Evolutionary conservation across 1,140 invertebrate genomes (phyloP), one percentile per base, ranked within the genome.

Genomic region (Lepidurus packardi): DNA sequence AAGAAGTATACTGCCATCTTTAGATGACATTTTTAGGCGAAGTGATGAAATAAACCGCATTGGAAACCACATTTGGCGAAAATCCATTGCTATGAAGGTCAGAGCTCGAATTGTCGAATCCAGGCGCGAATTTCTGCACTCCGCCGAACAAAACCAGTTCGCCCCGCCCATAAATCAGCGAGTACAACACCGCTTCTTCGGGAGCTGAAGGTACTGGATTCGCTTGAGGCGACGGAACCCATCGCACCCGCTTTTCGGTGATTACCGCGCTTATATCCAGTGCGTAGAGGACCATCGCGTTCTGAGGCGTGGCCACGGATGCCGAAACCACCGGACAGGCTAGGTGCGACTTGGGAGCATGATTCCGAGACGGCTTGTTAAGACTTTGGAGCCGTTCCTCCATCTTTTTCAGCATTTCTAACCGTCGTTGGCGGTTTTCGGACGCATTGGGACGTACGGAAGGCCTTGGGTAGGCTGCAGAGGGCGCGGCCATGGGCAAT

Each of bases 101-200:
- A 84, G 86, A 84, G 85, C 87, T 84, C 81, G 84, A 83, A n/a
- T 21, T 65, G 16, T 65, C 53, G 21, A 65, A 16, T 3, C 9
- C 53, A 21, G 53, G 53, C 16, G 53, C 16, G 85, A 94, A 92
- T 84, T 93, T 94, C 81, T 92, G 90, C 78, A 97, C 92, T 77
- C 96, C 96, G 16, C 95, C 96, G 88, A 98, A 98, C 86, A 98
- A 91, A 74, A 98, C 92, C 16, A 98, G 84, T 87, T 98, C 96
- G 24, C 93, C 93, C 82, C 94, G 92, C 73, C 95, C 96, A 76
- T 91, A 88, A 2, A 97, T 91, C 74, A 98, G 86, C 13, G 94
- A 93, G 83, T 97, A 97, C 77, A 97, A 88, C 79, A 97, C 92
- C 77, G 94, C 90, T 84, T 97, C 93, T 83, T 95, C 93, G 2